phyloP scores from a whole-genome alignment of 2,888 invertebrate species.

The Gasteruption jaculator region DNA sequence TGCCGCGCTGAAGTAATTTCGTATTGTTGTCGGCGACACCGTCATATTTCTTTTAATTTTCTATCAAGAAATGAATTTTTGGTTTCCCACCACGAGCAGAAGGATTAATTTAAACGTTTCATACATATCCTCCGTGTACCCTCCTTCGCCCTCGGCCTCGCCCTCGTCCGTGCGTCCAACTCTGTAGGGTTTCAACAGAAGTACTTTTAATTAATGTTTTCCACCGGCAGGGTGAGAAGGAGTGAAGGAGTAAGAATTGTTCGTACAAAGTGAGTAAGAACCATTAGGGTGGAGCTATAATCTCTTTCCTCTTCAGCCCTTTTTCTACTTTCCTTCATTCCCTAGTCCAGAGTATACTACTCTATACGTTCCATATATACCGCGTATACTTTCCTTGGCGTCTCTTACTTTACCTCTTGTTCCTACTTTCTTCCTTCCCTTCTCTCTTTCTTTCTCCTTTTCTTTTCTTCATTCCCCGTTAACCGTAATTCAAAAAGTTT shows the following conservation, averaged over 20 bases:
- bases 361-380: slow-evolving; percentile 19
- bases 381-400: slow-evolving; percentile 15
- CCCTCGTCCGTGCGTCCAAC: too few relatives aligned
- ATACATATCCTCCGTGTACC: too few relatives aligned
- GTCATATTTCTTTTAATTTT: too few relatives aligned
- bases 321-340: slow-evolving; percentile 19
- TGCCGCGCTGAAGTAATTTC: too few relatives aligned
- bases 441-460: slow-evolving; percentile 4
- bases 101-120: too few relatives aligned
- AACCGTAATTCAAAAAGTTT: slow-evolving; percentile 44
- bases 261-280: slow-evolving; percentile 27
- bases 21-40: too few relatives aligned
- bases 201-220: too few relatives aligned
- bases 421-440: neutral
- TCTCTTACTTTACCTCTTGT: slow-evolving; percentile 7
- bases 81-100: too few relatives aligned
- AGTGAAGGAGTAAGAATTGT: slow-evolving; percentile 24
- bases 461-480: slow-evolving; percentile 15
- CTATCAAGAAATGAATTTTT: too few relatives aligned
- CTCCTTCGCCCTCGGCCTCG: too few relatives aligned
- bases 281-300: slow-evolving; percentile 31
- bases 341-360: slow-evolving; percentile 18
- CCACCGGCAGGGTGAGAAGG: neutral
- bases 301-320: slow-evolving; percentile 19
- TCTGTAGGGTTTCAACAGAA: too few relatives aligned